Conservation (phyloP, 1,140 invertebrate species). For the Brachionus calyciflorus region DNA sequence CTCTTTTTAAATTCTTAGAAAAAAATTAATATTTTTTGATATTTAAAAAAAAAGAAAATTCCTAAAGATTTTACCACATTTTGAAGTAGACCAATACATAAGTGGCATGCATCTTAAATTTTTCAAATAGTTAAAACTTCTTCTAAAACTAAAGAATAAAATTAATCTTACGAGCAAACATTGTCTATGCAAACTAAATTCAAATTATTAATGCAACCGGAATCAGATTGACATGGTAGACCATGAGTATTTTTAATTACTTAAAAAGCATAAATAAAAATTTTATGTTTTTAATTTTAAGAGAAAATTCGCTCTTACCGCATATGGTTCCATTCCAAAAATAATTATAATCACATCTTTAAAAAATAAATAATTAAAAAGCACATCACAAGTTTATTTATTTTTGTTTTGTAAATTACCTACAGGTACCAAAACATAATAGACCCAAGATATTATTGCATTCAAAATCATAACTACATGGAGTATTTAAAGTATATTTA, state of each 20-base stretch:
- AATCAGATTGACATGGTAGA: too few relatives aligned
- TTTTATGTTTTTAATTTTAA: too few relatives aligned
- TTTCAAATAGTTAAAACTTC: too few relatives aligned
- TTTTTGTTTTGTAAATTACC: neutral
- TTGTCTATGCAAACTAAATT: neutral
- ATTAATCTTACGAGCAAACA: neutral
- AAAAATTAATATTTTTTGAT: neutral
- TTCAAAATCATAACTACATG: neutral
- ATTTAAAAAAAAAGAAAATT: neutral
- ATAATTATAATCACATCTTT: too few relatives aligned
- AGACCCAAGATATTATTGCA: neutral
- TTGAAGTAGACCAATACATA: constrained; percentile 25
- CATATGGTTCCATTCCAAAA: too few relatives aligned
- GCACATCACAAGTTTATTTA: too few relatives aligned
- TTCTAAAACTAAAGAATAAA: too few relatives aligned
- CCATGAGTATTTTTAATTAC: too few relatives aligned
- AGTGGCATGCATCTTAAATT: neutral
- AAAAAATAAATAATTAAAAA: too few relatives aligned
- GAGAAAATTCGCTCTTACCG: too few relatives aligned
- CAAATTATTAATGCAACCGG: neutral
- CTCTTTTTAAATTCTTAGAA: constrained; percentile 13
- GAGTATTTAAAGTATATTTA: neutral
- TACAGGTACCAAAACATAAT: neutral
- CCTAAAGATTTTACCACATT: neutral
- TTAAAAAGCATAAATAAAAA: too few relatives aligned